phyloP scores from a whole-genome alignment of 2,113 vertebrate species.

The Urocolius indicus region DNA sequence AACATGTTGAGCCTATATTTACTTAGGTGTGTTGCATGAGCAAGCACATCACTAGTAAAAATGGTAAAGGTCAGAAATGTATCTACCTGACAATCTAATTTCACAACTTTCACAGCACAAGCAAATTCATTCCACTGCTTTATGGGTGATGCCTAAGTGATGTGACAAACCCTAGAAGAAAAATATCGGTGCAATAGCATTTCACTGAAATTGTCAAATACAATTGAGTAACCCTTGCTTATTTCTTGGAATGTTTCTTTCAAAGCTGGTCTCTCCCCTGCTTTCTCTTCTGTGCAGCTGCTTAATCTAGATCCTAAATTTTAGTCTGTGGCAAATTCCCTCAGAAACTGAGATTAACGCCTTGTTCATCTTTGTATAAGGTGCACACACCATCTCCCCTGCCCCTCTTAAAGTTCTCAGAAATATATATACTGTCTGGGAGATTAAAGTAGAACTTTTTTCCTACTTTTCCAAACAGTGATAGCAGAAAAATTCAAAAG shows the following conservation, averaged over 20 bases:
- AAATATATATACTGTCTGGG: neutral
- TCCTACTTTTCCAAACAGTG: neutral
- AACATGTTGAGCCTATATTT: neutral
- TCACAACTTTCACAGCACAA: neutral
- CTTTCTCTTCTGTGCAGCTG: neutral
- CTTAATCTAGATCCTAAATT: neutral
- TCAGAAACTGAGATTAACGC: neutral
- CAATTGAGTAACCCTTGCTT: neutral
- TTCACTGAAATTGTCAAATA: neutral
- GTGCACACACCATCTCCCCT: rapidly evolving
- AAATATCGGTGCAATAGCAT: neutral
- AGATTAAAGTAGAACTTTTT: neutral
- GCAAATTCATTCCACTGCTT: neutral
- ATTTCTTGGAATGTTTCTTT: neutral
- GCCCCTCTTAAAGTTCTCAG: neutral
- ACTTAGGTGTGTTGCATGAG: neutral
- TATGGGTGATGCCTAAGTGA: neutral
- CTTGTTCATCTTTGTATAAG: neutral
- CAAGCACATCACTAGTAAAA: neutral
- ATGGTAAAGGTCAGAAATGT: neutral
- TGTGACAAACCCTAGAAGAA: neutral
- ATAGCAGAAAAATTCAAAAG: neutral
- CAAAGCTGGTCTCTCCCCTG: neutral
- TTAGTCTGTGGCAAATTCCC: neutral
- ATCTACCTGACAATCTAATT: neutral